phyloP scores from a whole-genome alignment of 1,140 invertebrate species.

The Caenorhabditis brenneri region DNA sequence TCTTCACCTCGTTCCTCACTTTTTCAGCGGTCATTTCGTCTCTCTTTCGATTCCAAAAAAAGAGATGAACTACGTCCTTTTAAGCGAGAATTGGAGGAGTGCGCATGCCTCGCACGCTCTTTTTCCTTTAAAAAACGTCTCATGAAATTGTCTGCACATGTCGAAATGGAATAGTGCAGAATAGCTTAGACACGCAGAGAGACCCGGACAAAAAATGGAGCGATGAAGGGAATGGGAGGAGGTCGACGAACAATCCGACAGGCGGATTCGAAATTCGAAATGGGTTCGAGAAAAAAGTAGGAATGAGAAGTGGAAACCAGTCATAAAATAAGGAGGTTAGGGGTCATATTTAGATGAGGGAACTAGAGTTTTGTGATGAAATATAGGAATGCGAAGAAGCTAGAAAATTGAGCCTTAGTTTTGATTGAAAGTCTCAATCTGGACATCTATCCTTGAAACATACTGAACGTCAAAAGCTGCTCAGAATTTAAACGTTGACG shows the following conservation, averaged over 20 bases:
- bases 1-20: neutral
- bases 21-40: neutral
- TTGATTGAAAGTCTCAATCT: no score
- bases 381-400: no score
- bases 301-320: neutral
- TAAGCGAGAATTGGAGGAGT: neutral
- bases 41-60: neutral
- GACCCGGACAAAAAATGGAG: neutral
- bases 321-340: neutral
- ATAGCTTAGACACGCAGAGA: neutral
- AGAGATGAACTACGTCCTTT: neutral
- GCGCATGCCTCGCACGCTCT: neutral
- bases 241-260: conserved; percentile 7
- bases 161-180: neutral
- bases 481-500: no score
- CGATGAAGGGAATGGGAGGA: neutral
- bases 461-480: no score
- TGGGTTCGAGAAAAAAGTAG: conserved; percentile 17
- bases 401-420: no score
- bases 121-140: neutral
- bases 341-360: neutral
- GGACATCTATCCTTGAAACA: no score
- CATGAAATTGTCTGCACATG: conserved; percentile 23
- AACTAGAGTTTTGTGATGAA: neutral
- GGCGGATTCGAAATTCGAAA: neutral